Evolutionary conservation across 2,797 vertebrate species (phyloP), one percentile per base, ranked within the genome.

Genomic region (Thalassophryne amazonica): DNA sequence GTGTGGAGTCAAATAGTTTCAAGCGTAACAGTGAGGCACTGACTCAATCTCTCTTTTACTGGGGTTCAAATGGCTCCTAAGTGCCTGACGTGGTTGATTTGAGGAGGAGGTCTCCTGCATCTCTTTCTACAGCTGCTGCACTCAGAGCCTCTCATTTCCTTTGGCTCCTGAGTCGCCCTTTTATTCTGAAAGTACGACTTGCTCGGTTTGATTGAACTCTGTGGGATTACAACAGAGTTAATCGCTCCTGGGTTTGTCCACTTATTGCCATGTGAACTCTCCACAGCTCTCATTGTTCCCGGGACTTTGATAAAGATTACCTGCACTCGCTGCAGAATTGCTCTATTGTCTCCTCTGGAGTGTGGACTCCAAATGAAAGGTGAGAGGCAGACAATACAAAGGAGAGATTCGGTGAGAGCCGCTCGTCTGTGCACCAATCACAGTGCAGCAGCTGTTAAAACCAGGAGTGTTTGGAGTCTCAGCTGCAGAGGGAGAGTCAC

Each of bases 161-260:
- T 55, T 69, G 34, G 49, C 30, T 69, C 51, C 32, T 53, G 62
- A 62, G 52, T 74, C 49, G 49, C 66, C 28, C 36, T 60, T 69
- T 66, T 45, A 55, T 74, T 80, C 59, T 49, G 25, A 74, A 81
- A 66, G 66, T 71, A 52, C 58, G 19, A 41, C 61, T 68, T 57
- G 64, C 63, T 72, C 17, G 36, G 48, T 84, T 74, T 80, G 83
- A 84, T 84, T 77, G 57, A 81, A 86, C 74, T 85, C 80, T 79
- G 71, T 76, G 69, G 78, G 80, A 85, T 86, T 86, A 83, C 77
- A 78, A 68, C 62, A 20, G 65, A 82, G 70, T 78, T 86, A 83
- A 88, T 86, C 69, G 65, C 76, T 81, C 55, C 69, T 62, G 68
- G 74, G 71, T 87, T 79, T 81, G 78, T 87, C 73, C 73, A 80